A percentile compares a stretch with the other conserved stretches of the same genome.
Conservation (phyloP, 2,888 invertebrate species). For the Enchytraeus crypticus region DNA sequence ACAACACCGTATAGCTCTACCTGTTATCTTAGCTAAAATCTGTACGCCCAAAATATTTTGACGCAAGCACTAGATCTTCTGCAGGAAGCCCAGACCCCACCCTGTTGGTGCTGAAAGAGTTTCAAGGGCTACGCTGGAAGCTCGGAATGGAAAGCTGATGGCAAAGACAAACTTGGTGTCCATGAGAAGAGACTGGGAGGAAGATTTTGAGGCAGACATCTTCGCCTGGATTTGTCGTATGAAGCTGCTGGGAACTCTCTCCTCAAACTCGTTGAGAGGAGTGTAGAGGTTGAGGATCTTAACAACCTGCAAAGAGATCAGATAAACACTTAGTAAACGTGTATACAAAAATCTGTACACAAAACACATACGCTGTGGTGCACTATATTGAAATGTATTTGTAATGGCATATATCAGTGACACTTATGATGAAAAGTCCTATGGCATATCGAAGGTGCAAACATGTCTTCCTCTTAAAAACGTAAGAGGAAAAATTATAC, state of each 20-base stretch:
- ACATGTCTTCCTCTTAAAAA: too few relatives aligned
- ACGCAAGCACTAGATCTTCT: conserved; percentile 17
- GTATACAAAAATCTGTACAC: too few relatives aligned
- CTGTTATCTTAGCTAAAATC: too few relatives aligned
- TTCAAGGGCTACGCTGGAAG: conserved; percentile 75
- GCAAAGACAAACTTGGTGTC: conserved; percentile 75
- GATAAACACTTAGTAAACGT: neutral
- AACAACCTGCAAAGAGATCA: conserved; percentile 54
- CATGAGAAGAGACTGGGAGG: conserved; percentile 60
- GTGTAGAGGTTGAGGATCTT: conserved; percentile 70
- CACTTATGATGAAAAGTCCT: too few relatives aligned
- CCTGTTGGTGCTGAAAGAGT: conserved; percentile 75
- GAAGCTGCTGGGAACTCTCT: conserved; percentile 70
- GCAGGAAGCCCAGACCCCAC: conserved; percentile 41
- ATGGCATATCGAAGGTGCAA: too few relatives aligned
- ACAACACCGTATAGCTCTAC: too few relatives aligned
- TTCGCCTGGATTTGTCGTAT: conserved; percentile 73
- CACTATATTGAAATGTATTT: too few relatives aligned
- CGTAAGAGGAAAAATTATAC: too few relatives aligned
- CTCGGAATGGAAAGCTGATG: conserved; percentile 75
- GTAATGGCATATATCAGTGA: too few relatives aligned
- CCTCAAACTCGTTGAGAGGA: conserved; percentile 77
- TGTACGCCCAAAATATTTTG: too few relatives aligned
- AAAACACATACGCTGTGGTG: too few relatives aligned
- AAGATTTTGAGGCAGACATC: conserved; percentile 33